Percentiles rank a stretch among this genome's conserved stretches.
These are phyloP conservation scores for Campaea margaritaria DNA, from an alignment of 2,888 invertebrate species.

Conservation along the genomic window DNA sequence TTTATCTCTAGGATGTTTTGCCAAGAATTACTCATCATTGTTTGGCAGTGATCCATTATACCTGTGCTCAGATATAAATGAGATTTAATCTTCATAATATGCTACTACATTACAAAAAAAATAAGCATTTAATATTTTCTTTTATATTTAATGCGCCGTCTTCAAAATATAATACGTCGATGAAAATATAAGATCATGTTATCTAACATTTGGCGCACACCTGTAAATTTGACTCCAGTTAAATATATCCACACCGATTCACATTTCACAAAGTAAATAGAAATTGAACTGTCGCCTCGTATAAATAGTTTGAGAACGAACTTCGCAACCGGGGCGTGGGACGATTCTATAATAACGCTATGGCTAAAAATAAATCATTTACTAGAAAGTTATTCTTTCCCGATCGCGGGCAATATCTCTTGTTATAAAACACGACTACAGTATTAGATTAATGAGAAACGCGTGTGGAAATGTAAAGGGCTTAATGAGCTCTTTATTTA, in stretches of 20 bases:
- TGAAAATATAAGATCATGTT: slow-evolving; percentile 34
- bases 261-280: slow-evolving; percentile 29
- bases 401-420: slow-evolving; percentile 41
- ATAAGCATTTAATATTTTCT: neutral
- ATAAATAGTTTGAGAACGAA: slow-evolving; percentile 55
- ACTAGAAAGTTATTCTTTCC: slow-evolving; percentile 34
- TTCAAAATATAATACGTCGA: slow-evolving; percentile 16
- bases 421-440: slow-evolving; percentile 43
- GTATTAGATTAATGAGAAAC: slow-evolving; percentile 46
- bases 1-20: slow-evolving; percentile 33
- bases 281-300: slow-evolving; percentile 34
- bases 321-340: slow-evolving; percentile 58
- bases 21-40: slow-evolving; percentile 33
- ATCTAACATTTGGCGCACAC: slow-evolving; percentile 57
- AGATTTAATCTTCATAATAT: slow-evolving; percentile 30
- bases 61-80: slow-evolving; percentile 33
- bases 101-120: slow-evolving; percentile 5
- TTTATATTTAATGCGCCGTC: neutral
- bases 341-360: slow-evolving; percentile 50
- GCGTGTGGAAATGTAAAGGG: slow-evolving; percentile 49
- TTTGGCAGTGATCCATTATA: slow-evolving; percentile 40
- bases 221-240: slow-evolving; percentile 39
- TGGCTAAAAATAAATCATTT: slow-evolving; percentile 51
- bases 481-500: slow-evolving; percentile 57
- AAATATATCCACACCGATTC: slow-evolving; percentile 25